These are phyloP conservation scores for Platycercus adscitus DNA, from an alignment of 2,113 vertebrate genomes.

Conservation along the genomic window DNA sequence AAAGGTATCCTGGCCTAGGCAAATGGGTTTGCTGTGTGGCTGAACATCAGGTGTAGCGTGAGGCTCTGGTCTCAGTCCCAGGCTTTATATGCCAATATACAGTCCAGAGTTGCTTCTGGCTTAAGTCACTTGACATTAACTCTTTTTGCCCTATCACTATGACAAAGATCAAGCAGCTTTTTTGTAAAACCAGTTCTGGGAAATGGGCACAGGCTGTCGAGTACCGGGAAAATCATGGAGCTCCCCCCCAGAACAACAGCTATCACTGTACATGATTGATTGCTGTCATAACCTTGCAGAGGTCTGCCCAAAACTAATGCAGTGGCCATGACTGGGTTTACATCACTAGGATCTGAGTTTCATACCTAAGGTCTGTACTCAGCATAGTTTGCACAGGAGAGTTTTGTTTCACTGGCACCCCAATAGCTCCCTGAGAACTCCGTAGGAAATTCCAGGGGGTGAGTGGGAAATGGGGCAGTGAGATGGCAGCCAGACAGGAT, in stretches of 20 bases:
- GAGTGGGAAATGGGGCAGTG: neutral
- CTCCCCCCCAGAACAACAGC: neutral
- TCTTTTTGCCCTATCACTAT: neutral
- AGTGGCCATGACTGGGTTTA: neutral
- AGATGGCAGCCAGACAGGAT: neutral
- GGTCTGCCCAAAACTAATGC: neutral
- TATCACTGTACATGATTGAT: accelerated
- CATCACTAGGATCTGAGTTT: neutral
- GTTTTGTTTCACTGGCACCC: neutral
- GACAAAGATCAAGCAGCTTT: neutral
- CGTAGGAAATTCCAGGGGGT: neutral
- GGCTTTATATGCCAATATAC: neutral
- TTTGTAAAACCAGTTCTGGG: neutral
- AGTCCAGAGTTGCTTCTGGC: neutral
- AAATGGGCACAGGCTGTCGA: neutral
- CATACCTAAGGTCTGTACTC: neutral
- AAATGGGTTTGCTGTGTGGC: neutral
- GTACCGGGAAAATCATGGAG: neutral
- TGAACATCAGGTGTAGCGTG: neutral
- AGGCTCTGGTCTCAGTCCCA: neutral
- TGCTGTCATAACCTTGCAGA: neutral
- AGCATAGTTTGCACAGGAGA: neutral
- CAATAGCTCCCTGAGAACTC: neutral
- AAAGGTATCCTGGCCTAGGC: neutral
- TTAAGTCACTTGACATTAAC: neutral